Evolutionary conservation across 2,888 invertebrate species (phyloP).

Genomic region (Erebia ligea): DNA sequence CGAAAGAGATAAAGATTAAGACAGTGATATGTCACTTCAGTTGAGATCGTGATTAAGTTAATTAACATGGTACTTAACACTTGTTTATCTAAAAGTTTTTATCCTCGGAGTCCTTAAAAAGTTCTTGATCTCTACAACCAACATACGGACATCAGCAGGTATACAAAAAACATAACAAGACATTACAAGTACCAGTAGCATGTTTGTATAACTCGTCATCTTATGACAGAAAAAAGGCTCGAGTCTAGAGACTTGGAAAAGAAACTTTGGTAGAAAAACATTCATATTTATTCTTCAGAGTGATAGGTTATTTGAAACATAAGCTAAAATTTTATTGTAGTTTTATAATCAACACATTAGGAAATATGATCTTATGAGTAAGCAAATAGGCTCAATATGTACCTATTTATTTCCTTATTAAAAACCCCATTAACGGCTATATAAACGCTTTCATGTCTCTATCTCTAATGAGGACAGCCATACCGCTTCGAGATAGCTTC

Average conservation of each 20-base stretch:
- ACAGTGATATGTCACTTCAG: conserved; percentile 1
- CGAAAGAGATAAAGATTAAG: not conserved
- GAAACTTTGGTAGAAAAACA: not conserved
- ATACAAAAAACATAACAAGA: conserved; percentile 3
- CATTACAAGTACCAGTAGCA: conserved; percentile 14
- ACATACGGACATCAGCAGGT: conserved; percentile 1
- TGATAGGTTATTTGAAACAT: not conserved
- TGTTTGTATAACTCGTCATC: conserved; percentile 6
- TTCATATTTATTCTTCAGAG: too few relatives aligned
- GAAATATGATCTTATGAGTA: conserved; percentile 8
- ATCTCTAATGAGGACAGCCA: conserved; percentile 37
- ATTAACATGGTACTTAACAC: conserved; percentile 13
- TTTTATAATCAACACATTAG: conserved; percentile 5
- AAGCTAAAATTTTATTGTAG: not conserved
- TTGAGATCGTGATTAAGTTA: conserved; percentile 17
- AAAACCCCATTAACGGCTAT: conserved; percentile 24
- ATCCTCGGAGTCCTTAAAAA: conserved; percentile 1
- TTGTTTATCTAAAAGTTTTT: conserved; percentile 3
- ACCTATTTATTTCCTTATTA: conserved; percentile 25
- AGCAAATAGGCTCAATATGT: conserved; percentile 23
- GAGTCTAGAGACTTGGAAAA: not conserved
- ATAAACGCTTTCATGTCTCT: conserved; percentile 32
- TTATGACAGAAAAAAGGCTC: not conserved
- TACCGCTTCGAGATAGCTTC: conserved; percentile 14
- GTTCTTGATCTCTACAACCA: conserved; percentile 17